These are phyloP conservation scores for Homarus gammarus DNA, from an alignment of 2,888 invertebrate species.

Conservation along the genomic window DNA sequence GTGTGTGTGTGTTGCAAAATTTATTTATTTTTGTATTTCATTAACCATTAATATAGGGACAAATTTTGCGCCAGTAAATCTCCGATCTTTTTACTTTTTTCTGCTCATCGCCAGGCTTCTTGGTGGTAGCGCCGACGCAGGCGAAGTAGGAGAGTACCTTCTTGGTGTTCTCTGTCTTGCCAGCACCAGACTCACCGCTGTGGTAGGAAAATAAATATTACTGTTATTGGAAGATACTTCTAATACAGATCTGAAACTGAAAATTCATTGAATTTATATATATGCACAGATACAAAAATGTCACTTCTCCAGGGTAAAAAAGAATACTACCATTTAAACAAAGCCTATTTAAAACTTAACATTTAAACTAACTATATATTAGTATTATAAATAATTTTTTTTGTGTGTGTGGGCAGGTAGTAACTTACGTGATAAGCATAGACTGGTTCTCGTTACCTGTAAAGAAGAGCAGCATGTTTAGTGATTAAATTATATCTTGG, in stretches of 20 bases:
- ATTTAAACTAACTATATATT: too few relatives aligned
- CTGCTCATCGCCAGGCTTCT: neutral
- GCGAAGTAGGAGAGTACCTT: conserved; percentile 80
- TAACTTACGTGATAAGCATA: conserved; percentile 99
- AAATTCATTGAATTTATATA: too few relatives aligned
- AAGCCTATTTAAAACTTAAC: too few relatives aligned
- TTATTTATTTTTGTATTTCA: neutral
- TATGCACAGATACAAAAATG: too few relatives aligned
- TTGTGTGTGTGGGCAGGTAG: neutral
- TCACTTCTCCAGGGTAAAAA: too few relatives aligned
- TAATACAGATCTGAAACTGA: neutral
- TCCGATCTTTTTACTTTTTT: conserved; percentile 19
- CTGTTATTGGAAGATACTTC: neutral
- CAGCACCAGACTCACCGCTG: conserved; percentile 83
- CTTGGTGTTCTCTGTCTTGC: conserved; percentile 82
- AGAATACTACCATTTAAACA: too few relatives aligned
- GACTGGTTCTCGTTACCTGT: conserved; percentile 99
- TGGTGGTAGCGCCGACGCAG: conserved; percentile 69
- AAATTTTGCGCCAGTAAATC: neutral
- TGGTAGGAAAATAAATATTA: neutral
- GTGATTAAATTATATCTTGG: neutral
- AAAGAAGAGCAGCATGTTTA: conserved; percentile 78
- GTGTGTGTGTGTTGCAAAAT: neutral
- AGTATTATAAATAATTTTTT: neutral
- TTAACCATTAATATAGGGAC: too few relatives aligned